These are phyloP conservation scores for Lampropteryx suffumata DNA, from an alignment of 2,888 invertebrate species.

Conservation along the genomic window DNA sequence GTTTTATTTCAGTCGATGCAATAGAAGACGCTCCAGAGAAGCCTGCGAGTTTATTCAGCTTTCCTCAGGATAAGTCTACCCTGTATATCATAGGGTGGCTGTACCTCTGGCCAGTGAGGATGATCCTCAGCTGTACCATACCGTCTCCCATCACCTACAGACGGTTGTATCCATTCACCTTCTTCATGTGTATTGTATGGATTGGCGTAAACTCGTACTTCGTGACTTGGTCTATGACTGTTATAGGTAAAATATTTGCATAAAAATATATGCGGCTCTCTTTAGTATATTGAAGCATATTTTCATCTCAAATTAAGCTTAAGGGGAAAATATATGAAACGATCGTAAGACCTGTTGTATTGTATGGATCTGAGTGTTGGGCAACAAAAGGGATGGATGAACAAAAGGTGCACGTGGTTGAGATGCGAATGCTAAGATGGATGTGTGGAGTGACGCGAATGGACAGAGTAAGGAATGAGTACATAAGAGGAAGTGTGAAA, in stretches of 20 bases:
- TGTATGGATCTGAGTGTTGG: too few relatives aligned
- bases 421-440: too few relatives aligned
- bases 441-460: too few relatives aligned
- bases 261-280: too few relatives aligned
- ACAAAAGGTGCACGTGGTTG: too few relatives aligned
- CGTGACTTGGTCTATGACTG: constrained; percentile 96
- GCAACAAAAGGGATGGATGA: too few relatives aligned
- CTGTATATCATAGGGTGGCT: constrained; percentile 84
- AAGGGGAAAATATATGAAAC: too few relatives aligned
- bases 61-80: constrained; percentile 61
- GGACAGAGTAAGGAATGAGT: too few relatives aligned
- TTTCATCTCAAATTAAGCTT: too few relatives aligned
- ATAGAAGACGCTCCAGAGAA: constrained; percentile 33
- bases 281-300: too few relatives aligned
- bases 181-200: constrained; percentile 93
- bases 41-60: constrained; percentile 64
- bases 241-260: constrained; percentile 84
- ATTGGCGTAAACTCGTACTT: constrained; percentile 93
- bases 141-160: constrained; percentile 86
- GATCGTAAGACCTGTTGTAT: too few relatives aligned
- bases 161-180: constrained; percentile 88
- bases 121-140: constrained; percentile 85
- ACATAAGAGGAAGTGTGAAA: too few relatives aligned
- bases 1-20: constrained; percentile 13
- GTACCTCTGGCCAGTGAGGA: constrained; percentile 87